A percentile compares a stretch with the other conserved stretches of the same genome.
phyloP scores from a whole-genome alignment of 2,113 vertebrate species.

The Labeo catla region DNA sequence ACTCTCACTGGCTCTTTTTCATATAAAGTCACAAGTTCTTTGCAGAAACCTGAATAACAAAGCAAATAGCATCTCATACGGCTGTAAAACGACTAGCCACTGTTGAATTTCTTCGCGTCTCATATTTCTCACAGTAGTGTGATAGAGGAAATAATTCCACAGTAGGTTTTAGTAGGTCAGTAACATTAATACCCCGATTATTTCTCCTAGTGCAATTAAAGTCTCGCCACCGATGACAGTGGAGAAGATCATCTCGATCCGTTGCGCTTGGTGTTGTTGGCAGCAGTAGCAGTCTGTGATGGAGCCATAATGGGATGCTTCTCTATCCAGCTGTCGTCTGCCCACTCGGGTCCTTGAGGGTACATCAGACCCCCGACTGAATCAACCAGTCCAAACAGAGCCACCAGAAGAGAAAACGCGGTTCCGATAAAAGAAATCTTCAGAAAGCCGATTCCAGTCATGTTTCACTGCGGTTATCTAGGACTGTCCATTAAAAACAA shows the following conservation, averaged over 20 bases:
- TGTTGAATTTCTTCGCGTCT: background rate
- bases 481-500: background rate
- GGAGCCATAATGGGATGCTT: background rate
- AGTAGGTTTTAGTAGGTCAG: background rate
- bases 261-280: background rate
- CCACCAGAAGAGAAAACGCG: conserved; percentile 10
- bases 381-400: conserved; percentile 41
- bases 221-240: background rate
- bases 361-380: conserved; percentile 56
- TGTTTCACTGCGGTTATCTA: background rate
- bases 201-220: background rate
- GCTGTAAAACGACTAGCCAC: background rate
- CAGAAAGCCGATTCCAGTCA: conserved; percentile 19
- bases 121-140: background rate
- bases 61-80: background rate
- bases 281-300: background rate
- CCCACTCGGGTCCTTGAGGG: background rate
- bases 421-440: conserved; percentile 43
- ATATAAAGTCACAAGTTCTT: background rate
- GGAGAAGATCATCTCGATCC: conserved; percentile 12
- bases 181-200: background rate
- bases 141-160: background rate
- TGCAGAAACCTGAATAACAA: background rate
- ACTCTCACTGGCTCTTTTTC: background rate
- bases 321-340: conserved; percentile 8